Base-by-base conservation (phyloP, 1,140 invertebrate genomes). In the Platyura marginata region DNA sequence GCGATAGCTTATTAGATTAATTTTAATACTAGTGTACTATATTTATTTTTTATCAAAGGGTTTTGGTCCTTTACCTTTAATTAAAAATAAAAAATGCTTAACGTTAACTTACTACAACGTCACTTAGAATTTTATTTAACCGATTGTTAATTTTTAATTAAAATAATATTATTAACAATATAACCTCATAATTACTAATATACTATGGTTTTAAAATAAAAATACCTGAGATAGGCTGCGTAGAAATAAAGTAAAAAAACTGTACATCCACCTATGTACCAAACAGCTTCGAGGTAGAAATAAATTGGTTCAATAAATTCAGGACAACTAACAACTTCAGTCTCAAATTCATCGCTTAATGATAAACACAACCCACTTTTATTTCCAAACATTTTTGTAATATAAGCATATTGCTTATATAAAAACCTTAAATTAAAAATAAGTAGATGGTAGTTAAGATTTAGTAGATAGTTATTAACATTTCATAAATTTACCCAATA, bases 231-330 rank as follows among this genome's bases (percentile, higher is more conserved):
- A 44, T 59, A 49, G 1, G 55, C 51, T 1, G 56, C 55, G 41
- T 60, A 61, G 16, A 61, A 41, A 42, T 60, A 61, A 11, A 61
- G 47, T 15, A 57, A 48, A 33, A 61, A 50, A 29, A 61, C 40
- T 1, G 57, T 59, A n/a, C 60, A 29, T 5, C 57, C 58, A 16
- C 57, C 57, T 48, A 61, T 51, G 1, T 57, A 44, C 57, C 57
- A 61, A 25, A 59, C 53, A 34, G 53, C 56, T 43, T 60, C 57
- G 4, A 61, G 51, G 22, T 61, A 61, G 41, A 61, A 61, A 40
- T 56, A 49, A 49, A 61, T 55, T 4, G 56, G 49, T 40, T 59
- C 54, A 10, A 43, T 45, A 13, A 44, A 6, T 11, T 37, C 43
- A 16, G 48, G 47, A 34, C 49, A 51, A 20, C 10, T 40, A 15